Base-by-base conservation (phyloP, 1,140 invertebrate genomes). In the Anoplolepis gracilipes region DNA sequence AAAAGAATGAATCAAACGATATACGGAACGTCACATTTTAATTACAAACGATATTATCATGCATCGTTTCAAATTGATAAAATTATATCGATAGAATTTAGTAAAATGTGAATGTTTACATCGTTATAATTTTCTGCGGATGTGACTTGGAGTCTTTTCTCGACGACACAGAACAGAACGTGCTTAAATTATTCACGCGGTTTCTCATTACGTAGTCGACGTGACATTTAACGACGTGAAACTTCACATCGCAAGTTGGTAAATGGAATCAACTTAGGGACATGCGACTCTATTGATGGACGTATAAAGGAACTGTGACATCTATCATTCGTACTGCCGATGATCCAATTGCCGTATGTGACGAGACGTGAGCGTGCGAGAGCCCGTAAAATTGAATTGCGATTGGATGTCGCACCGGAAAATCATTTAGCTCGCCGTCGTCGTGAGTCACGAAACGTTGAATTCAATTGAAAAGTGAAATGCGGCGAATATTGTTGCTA, bases 331-430 rank as follows among this genome's bases (percentile, higher is more conserved):
- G 42, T 64, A 42, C 62, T 36, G 28, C 5, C 55, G 10, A 57
- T 16, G 49, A 84, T 59, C 65, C 67, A 59, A 89, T 89, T 79
- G 65, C 46, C 72, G 55, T 22, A 53, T 67, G 62, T 82, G 84
- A 76, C 64, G 73, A 84, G 72, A 72, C 11, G 39, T 78, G 88
- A 78, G 53, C 64, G 82, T 84, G 84, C 84, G 87, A 75, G 77
- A 61, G 46, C 10, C 72, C 53, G 88, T 73, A 86, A 89, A 89
- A 89, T 89, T 89, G 88, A 89, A 89, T 89, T 72, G 76, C 88
- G 53, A 30, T 75, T 39, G 69, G 55, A 13, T 77, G 30, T 77
- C 30, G 42, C 87, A 22, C n/a, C 61, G 46, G 62, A 30, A 28
- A 30, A 84, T 89, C 87, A 84, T 88, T 89, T 67, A 67, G 42